Conservation (phyloP, 2,888 invertebrate genomes). For the Yponomeuta evonymella region DNA sequence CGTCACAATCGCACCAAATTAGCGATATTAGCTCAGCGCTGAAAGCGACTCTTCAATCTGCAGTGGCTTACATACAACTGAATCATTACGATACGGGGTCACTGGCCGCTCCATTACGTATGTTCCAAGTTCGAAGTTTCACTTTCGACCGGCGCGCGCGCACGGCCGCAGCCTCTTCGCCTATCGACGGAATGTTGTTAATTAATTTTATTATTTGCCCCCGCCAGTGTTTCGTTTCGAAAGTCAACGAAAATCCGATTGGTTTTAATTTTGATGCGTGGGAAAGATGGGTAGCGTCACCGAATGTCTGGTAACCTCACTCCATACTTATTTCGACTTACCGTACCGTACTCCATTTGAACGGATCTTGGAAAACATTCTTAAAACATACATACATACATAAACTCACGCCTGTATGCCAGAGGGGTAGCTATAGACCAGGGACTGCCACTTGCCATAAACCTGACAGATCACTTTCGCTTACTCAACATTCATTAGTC, state of each 20-base stretch:
- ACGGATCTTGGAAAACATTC: no score
- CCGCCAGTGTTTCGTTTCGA: constrained; percentile 10
- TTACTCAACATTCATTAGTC: no score
- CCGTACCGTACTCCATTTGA: no score
- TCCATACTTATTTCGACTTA: no score
- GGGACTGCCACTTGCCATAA: no score
- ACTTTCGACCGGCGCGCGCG: constrained; percentile 28
- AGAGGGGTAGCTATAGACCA: no score
- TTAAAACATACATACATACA: no score
- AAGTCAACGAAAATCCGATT: constrained; percentile 8
- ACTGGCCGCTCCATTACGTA: constrained; percentile 29
- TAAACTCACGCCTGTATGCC: no score
- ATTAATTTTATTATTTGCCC: constrained; percentile 22
- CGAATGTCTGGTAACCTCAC: no score
- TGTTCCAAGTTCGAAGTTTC: constrained; percentile 23
- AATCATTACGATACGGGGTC: constrained; percentile 22
- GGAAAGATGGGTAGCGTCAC: neutral
- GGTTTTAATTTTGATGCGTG: neutral
- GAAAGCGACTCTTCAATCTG: neutral
- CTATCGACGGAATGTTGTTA: constrained; percentile 18
- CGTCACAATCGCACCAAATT: no score
- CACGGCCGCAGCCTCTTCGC: constrained; percentile 10
- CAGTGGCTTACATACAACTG: neutral
- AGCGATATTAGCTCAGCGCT: no score
- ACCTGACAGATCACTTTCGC: no score